Percentiles rank a stretch among this genome's conserved stretches.
These are phyloP conservation scores for Macrophya alboannulata DNA, from an alignment of 2,888 invertebrate genomes.

Conservation along the genomic window DNA sequence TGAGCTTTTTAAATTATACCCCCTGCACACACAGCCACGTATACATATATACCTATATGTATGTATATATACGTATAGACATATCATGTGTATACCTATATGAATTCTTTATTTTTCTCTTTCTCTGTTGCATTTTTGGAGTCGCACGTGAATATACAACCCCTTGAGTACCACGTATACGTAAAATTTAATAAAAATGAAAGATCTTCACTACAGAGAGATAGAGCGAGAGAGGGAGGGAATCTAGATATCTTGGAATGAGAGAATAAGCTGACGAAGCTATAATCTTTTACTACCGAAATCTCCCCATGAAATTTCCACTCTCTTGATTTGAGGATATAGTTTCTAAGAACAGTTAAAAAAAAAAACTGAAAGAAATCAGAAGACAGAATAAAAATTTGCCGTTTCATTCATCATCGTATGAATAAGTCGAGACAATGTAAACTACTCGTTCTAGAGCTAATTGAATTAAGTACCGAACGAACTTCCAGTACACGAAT, in stretches of 20 bases:
- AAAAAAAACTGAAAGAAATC: background rate
- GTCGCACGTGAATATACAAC: background rate
- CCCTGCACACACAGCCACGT: background rate
- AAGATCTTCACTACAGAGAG: background rate
- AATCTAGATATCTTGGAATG: background rate
- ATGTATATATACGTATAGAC: background rate
- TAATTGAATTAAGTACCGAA: background rate
- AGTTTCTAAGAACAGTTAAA: too few relatives aligned
- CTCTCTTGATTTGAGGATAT: background rate
- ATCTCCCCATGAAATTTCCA: background rate
- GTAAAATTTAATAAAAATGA: background rate
- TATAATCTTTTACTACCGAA: background rate
- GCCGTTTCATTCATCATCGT: background rate
- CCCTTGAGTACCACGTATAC: background rate
- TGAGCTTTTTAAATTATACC: constrained; percentile 28
- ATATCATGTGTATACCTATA: background rate
- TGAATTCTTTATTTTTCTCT: background rate
- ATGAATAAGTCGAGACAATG: background rate
- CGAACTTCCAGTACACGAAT: background rate
- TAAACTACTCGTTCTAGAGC: background rate
- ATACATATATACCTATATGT: too few relatives aligned
- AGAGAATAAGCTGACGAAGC: background rate
- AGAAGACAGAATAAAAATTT: background rate
- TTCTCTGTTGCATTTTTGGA: background rate
- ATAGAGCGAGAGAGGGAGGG: too few relatives aligned